Evolutionary conservation across 2,888 invertebrate genomes (phyloP).

Genomic region (Diarsia brunnea): DNA sequence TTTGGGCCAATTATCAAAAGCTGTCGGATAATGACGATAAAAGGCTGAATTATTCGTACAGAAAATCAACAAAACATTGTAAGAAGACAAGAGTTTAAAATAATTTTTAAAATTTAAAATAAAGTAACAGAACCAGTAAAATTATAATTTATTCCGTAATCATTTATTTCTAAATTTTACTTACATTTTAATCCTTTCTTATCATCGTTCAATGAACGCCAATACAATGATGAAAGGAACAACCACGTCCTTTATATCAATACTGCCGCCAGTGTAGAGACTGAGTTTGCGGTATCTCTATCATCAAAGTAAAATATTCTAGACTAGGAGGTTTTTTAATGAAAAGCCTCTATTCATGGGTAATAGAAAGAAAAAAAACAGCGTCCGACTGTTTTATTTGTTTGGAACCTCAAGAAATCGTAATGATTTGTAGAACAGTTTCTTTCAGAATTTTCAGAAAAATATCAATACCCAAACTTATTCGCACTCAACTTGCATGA

Average conservation of each 20-base stretch:
- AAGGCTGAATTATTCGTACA: not conserved
- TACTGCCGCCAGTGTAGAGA: not conserved
- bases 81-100: not conserved
- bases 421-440: not conserved
- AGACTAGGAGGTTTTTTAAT: not conserved
- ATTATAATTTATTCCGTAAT: not conserved
- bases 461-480: too few relatives aligned
- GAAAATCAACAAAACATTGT: not conserved
- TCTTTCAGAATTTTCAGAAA: not conserved
- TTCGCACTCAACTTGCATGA: too few relatives aligned
- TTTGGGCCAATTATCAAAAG: not conserved
- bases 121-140: not conserved
- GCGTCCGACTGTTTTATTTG: not conserved
- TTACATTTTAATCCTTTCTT: not conserved
- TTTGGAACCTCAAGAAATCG: not conserved
- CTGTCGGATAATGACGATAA: too few relatives aligned
- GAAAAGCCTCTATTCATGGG: conserved; percentile 5
- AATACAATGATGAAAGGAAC: not conserved
- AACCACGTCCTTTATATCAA: not conserved
- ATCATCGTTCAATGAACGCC: not conserved
- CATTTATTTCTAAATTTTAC: not conserved
- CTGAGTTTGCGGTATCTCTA: not conserved
- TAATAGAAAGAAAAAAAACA: conserved; percentile 4
- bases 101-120: not conserved
- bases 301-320: conserved; percentile 19